phyloP scores from a whole-genome alignment of 1,140 invertebrate genomes.

The Probaryconus sp. region DNA sequence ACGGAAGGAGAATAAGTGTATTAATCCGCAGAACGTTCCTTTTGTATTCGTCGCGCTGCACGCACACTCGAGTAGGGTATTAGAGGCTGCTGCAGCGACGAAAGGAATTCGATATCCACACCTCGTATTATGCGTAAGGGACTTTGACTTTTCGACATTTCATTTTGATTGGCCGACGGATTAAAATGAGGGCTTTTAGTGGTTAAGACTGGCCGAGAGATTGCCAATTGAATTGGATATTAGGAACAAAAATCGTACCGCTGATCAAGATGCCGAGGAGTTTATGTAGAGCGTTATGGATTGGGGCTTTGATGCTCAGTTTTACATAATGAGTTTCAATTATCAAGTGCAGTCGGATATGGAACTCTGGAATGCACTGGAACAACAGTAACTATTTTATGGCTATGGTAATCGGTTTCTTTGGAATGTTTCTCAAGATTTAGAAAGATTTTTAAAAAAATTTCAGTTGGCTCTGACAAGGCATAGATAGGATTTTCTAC shows the following conservation, averaged over 20 bases:
- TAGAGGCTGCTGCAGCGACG: slow-evolving; percentile 2
- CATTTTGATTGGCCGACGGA: slow-evolving; percentile 12
- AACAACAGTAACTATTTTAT: too few relatives aligned
- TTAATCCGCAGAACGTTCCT: slow-evolving; percentile 27
- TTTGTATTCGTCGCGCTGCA: slow-evolving; percentile 27
- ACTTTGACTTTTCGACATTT: slow-evolving; percentile 9
- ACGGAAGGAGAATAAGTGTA: slow-evolving; percentile 42
- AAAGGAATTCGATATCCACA: slow-evolving; percentile 13
- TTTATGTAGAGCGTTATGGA: neutral
- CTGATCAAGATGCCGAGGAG: neutral
- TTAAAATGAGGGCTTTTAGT: slow-evolving; percentile 20
- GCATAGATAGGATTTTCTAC: too few relatives aligned
- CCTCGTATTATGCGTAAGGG: neutral
- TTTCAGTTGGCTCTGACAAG: too few relatives aligned
- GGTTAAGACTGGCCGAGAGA: too few relatives aligned
- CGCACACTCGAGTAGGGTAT: slow-evolving; percentile 23
- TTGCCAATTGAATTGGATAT: slow-evolving; percentile 18
- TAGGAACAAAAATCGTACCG: slow-evolving; percentile 10
- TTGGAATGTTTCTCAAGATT: too few relatives aligned
- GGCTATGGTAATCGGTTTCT: too few relatives aligned
- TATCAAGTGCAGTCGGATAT: too few relatives aligned
- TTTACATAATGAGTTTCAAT: too few relatives aligned
- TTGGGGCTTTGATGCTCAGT: too few relatives aligned
- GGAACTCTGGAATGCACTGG: too few relatives aligned
- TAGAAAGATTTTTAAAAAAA: too few relatives aligned